Evolutionary conservation across 2,113 vertebrate genomes (phyloP).

Genomic region (Forbesichthys papilliferus): DNA sequence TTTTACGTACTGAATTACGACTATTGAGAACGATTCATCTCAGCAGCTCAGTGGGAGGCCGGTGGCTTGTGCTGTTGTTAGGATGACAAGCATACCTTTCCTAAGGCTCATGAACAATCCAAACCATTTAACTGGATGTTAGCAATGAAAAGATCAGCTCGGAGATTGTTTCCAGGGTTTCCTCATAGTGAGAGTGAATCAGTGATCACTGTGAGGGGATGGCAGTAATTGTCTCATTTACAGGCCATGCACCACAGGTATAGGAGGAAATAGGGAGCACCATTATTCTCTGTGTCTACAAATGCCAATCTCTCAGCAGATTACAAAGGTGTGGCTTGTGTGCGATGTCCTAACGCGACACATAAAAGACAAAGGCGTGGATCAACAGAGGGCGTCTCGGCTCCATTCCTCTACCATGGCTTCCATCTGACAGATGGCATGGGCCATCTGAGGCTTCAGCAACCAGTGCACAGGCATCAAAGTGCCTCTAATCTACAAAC

Average conservation of each 20-base stretch:
- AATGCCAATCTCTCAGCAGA: slow-evolving; percentile 67
- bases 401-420: slow-evolving; percentile 90
- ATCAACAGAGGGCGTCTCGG: slow-evolving; percentile 93
- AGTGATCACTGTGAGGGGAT: slow-evolving; percentile 61
- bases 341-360: slow-evolving; percentile 85
- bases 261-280: slow-evolving; percentile 67
- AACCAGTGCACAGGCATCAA: slow-evolving; percentile 91
- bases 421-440: slow-evolving; percentile 94
- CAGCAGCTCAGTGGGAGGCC: neutral
- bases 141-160: slow-evolving; percentile 39
- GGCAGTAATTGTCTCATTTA: slow-evolving; percentile 78
- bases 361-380: slow-evolving; percentile 91
- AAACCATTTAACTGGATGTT: slow-evolving; percentile 45
- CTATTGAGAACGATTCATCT: neutral
- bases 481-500: slow-evolving; percentile 98
- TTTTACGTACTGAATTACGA: no score
- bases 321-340: slow-evolving; percentile 88
- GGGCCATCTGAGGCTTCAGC: slow-evolving; percentile 90
- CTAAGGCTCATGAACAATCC: slow-evolving; percentile 42
- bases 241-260: slow-evolving; percentile 71
- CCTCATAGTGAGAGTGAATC: slow-evolving; percentile 47
- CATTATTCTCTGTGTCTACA: slow-evolving; percentile 54
- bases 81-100: slow-evolving; percentile 22
- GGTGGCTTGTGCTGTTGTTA: slow-evolving; percentile 24
- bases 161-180: slow-evolving; percentile 47